These are phyloP conservation scores for Nephrocerus scutellatus DNA, from an alignment of 2,888 invertebrate genomes.

Conservation along the genomic window DNA sequence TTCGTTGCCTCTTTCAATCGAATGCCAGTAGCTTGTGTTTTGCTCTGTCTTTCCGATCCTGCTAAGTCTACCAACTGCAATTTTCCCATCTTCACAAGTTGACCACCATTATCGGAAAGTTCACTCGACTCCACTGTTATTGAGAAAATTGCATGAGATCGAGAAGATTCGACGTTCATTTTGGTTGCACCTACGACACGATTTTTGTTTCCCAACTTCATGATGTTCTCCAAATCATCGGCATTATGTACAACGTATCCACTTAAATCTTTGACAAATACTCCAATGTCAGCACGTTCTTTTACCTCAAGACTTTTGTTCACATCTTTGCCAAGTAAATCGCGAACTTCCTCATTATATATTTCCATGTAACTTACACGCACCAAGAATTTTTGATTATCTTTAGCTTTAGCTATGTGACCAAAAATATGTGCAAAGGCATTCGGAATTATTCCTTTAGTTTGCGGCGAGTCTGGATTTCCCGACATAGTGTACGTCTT, in stretches of 20 bases:
- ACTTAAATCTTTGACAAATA: conserved; percentile 95
- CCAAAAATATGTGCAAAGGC: conserved; percentile 99
- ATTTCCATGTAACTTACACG: conserved; percentile 98
- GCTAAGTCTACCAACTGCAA: conserved; percentile 96
- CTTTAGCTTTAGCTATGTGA: conserved; percentile 89
- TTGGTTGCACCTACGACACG: conserved; percentile 86
- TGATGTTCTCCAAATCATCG: conserved; percentile 88
- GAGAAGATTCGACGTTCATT: conserved; percentile 94
- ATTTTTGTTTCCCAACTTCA: conserved; percentile 95
- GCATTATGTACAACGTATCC: conserved; percentile 98
- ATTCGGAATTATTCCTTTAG: conserved; percentile 95
- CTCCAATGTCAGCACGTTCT: conserved; percentile 92
- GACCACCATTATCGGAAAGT: conserved; percentile 69
- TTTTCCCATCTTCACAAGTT: conserved; percentile 91
- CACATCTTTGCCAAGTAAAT: conserved; percentile 84
- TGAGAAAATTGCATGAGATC: conserved; percentile 97
- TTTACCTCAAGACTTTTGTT: conserved; percentile 83
- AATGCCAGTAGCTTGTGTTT: conserved; percentile 91
- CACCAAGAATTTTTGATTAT: conserved; percentile 92
- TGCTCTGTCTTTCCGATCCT: conserved; percentile 94
- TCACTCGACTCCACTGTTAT: conserved; percentile 96
- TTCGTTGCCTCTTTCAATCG: conserved; percentile 94
- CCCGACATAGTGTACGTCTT: conserved; percentile 99
- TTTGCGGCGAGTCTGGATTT: conserved; percentile 74
- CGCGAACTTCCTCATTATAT: conserved; percentile 97